Conservation (phyloP, 2,797 vertebrate species). For the Melopsittacus undulatus region DNA sequence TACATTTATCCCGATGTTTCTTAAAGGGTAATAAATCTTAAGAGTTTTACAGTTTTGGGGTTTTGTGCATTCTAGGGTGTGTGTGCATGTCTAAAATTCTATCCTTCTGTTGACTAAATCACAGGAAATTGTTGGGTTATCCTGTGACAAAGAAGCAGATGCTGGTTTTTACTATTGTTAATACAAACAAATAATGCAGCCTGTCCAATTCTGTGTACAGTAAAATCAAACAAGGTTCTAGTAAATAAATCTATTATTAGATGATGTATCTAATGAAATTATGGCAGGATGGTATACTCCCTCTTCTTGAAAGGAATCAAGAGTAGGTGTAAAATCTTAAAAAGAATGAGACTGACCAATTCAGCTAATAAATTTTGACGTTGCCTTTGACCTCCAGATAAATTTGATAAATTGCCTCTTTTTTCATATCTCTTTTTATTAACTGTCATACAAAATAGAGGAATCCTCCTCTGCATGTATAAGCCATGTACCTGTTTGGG, state of each 20-base stretch:
- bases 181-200: neutral
- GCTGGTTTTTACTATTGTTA: neutral
- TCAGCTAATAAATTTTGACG: neutral
- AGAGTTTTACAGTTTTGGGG: neutral
- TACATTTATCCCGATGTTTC: neutral
- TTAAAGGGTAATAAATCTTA: neutral
- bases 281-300: neutral
- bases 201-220: neutral
- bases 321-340: neutral
- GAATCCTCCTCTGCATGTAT: neutral
- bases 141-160: neutral
- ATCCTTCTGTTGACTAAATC: neutral
- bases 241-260: neutral
- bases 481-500: neutral
- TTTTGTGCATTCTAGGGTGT: neutral
- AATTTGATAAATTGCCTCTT: neutral
- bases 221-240: neutral
- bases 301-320: neutral
- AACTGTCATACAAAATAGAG: neutral
- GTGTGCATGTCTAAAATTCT: neutral
- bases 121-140: neutral
- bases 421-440: neutral
- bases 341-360: neutral
- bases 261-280: neutral
- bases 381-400: neutral